Evolutionary conservation across 2,113 vertebrate genomes (phyloP), one percentile per base, ranked within the genome.

Genomic region (Rhodinocichla rosea): DNA sequence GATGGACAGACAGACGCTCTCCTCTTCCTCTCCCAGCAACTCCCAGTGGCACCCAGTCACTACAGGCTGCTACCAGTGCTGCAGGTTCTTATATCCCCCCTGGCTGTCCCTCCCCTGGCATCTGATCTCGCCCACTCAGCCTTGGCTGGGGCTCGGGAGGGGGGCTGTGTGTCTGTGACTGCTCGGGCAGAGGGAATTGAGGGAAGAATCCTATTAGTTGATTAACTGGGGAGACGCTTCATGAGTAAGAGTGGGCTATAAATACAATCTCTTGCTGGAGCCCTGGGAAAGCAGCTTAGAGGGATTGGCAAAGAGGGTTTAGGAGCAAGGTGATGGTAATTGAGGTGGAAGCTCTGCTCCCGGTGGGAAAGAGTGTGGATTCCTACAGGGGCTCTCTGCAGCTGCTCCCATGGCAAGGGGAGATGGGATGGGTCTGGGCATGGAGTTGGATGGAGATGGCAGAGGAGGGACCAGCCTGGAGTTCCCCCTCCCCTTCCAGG

Each of bases 151-250:
- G 78, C 7, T 18, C 77, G 30, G 28, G 11, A 45, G 30, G 28
- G 11, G 50, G 10, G 63, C 49, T 12, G 89, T 45, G 87, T 55
- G 83, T 18, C 33, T 30, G 50, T 5, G 65, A 6, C 52, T 0
- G 32, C 73, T 40, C 60, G 1, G 4, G 68, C 57, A 63, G 44
- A 89, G 80, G 71, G 26, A 22, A 77, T 96, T 79, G 40, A 0
- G 2, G 69, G 20, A 52, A 1, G 60, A 97, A 97, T 98, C 97
- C 96, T 95, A 96, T 98, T 97, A 97, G 45, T 84, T 90, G 56
- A 81, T 96, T 97, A 96, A 91, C 0, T 63, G 63, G 84, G 89
- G 95, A 93, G 92, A 92, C 3, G 62, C 89, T 94, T 11, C n/a
- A 0, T 21, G 67, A 91, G 88, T 95, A 96, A 96, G 94, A 96